Conservation (phyloP, 2,113 vertebrate species). For the Mus pahari region DNA sequence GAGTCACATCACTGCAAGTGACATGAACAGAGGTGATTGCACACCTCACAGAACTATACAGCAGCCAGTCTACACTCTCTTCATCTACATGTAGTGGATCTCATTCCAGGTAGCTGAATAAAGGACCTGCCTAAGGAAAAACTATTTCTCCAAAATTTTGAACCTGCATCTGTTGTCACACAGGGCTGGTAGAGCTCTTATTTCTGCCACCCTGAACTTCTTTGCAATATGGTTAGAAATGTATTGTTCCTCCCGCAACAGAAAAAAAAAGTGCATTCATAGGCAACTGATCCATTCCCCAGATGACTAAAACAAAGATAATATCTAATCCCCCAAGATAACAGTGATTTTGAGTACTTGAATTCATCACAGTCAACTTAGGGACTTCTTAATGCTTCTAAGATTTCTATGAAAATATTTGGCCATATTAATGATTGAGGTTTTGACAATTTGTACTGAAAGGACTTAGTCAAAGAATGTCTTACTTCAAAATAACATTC, state of each 20-base stretch:
- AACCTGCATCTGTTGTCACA: neutral
- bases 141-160: neutral
- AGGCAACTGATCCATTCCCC: neutral
- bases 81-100: neutral
- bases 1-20: too few relatives aligned
- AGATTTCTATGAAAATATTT: neutral
- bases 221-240: neutral
- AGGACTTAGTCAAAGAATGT: neutral
- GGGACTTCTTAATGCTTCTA: neutral
- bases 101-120: neutral
- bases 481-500: neutral
- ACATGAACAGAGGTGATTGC: neutral
- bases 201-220: neutral
- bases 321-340: neutral
- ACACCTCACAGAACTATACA: neutral
- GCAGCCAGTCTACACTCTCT: neutral
- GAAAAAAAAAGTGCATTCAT: neutral
- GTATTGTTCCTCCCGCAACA: neutral
- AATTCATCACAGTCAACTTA: neutral
- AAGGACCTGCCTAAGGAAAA: neutral
- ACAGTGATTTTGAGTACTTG: neutral
- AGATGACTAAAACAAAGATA: neutral
- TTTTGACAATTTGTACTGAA: neutral
- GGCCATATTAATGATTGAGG: neutral
- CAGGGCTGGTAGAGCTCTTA: neutral